Conservation (phyloP, 2,113 vertebrate species). For the Addax nasomaculatus region DNA sequence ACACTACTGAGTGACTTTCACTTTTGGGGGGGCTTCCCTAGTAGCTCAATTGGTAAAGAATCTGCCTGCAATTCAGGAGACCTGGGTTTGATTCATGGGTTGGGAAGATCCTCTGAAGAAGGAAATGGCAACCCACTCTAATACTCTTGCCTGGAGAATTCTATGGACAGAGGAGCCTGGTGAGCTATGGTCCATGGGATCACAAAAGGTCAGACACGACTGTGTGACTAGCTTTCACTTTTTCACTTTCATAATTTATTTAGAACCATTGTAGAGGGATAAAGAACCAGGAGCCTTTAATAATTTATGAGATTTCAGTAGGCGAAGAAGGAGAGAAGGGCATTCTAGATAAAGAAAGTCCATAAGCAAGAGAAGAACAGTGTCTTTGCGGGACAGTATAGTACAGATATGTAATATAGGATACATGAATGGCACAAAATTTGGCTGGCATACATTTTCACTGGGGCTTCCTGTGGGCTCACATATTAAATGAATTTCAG, state of each 20-base stretch:
- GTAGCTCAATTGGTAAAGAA: not conserved
- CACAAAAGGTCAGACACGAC: not conserved
- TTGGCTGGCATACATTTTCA: not conserved
- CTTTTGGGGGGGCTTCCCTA: not conserved
- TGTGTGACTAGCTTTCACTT: not conserved
- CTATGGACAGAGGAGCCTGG: not conserved
- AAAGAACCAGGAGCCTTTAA: not conserved
- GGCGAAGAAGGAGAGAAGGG: not conserved
- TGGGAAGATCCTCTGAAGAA: not conserved
- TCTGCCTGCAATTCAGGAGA: not conserved
- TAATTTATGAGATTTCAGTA: not conserved
- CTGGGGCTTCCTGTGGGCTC: not conserved
- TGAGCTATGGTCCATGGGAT: not conserved
- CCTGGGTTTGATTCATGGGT: not conserved
- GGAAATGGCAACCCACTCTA: not conserved
- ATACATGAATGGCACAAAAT: not conserved
- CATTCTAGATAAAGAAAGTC: not conserved
- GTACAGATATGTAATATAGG: not conserved
- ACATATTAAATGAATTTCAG: not conserved
- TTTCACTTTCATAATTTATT: not conserved
- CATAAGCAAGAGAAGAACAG: not conserved
- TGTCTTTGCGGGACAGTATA: not conserved
- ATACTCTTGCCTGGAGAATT: not conserved
- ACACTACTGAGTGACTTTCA: not conserved
- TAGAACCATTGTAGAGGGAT: not conserved